phyloP scores from a whole-genome alignment of 92 coral and sea anemone genomes.

The Zoanthus sociatus region DNA sequence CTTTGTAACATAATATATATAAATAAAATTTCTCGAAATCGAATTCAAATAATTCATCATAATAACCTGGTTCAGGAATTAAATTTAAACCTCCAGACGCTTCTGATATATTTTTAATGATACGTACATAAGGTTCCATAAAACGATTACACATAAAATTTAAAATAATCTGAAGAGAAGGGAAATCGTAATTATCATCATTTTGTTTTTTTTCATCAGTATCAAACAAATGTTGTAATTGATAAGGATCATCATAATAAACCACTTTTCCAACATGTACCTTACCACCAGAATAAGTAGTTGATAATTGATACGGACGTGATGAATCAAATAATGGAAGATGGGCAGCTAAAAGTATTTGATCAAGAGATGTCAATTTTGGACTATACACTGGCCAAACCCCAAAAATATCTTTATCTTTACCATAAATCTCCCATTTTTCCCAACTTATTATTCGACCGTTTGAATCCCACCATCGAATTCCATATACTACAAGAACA shows the following conservation, averaged over 20 bases:
- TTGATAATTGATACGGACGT: not conserved
- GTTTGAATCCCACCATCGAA: not conserved
- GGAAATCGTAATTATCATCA: not conserved
- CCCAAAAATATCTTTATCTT: not conserved
- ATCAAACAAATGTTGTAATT: not conserved
- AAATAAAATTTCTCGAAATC: not conserved
- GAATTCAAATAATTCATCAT: not conserved
- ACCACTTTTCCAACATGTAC: not conserved
- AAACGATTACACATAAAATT: constrained; percentile 18
- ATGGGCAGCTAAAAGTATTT: not conserved
- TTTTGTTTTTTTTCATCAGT: not conserved
- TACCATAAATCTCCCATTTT: not conserved
- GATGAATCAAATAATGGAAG: not conserved
- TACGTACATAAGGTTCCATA: not conserved
- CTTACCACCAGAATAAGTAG: not conserved
- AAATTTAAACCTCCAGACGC: not conserved
- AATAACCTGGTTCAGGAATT: not conserved
- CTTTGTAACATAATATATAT: not conserved
- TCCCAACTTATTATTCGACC: not conserved
- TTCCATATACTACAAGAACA: not conserved
- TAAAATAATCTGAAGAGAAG: constrained; percentile 4
- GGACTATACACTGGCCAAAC: not conserved
- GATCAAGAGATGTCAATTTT: not conserved
- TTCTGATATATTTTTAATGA: not conserved
- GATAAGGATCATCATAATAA: not conserved